These are phyloP conservation scores for Enteromius fasciolatus DNA, from an alignment of 2,797 vertebrate species.

Conservation along the genomic window DNA sequence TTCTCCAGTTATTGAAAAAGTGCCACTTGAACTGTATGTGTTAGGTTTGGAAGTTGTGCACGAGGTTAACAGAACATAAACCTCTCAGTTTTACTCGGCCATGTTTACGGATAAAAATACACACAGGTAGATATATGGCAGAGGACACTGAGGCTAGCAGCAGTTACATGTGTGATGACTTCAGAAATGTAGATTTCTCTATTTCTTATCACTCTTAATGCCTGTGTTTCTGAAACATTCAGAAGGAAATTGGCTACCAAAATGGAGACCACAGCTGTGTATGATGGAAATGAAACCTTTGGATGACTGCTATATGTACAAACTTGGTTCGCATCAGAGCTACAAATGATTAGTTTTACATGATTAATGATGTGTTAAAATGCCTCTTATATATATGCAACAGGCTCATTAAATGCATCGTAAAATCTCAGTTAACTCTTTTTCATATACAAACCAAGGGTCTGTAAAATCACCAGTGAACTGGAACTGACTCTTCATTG, in stretches of 20 bases:
- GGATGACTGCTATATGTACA: constrained; percentile 10
- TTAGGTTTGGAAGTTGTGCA: background rate
- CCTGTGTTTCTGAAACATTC: constrained; percentile 24
- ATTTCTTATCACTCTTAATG: constrained; percentile 12
- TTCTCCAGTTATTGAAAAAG: background rate
- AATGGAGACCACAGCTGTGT: constrained; percentile 18
- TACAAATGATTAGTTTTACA: background rate
- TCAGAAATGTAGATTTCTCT: constrained; percentile 9
- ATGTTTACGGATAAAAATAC: background rate
- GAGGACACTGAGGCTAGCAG: constrained; percentile 28
- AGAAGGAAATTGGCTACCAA: constrained; percentile 21
- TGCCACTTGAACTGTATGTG: background rate
- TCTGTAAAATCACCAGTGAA: background rate
- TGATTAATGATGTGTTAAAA: background rate
- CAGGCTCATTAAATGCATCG: constrained; percentile 15
- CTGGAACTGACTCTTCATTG: constrained; percentile 54
- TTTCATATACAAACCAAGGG: background rate
- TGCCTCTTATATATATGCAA: background rate
- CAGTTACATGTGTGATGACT: constrained; percentile 25
- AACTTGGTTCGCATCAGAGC: background rate
- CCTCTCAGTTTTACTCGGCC: background rate
- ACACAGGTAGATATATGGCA: background rate
- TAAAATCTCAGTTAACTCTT: constrained; percentile 4
- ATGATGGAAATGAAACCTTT: constrained; percentile 5
- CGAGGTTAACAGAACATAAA: background rate